phyloP scores from a whole-genome alignment of 2,797 vertebrate species.

The Gambusia yucatana region DNA sequence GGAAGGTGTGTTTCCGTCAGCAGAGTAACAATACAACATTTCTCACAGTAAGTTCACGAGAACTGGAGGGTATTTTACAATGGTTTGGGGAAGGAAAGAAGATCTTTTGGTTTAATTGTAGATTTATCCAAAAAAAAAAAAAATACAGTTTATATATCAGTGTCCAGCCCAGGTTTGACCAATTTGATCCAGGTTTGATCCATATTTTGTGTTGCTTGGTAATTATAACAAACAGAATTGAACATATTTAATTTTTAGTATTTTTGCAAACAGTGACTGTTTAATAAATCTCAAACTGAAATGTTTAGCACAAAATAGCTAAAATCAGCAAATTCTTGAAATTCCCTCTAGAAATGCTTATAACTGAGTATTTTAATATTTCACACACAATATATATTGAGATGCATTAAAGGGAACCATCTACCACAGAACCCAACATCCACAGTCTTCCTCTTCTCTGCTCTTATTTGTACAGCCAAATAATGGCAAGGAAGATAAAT shows the following conservation, averaged over 20 bases:
- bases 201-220: background rate
- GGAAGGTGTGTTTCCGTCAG: background rate
- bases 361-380: background rate
- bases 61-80: background rate
- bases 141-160: background rate
- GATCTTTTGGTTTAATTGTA: too few species aligned
- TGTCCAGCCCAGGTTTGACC: background rate
- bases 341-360: background rate
- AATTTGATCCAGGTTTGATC: too few species aligned
- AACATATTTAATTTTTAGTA: background rate
- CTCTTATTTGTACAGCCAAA: background rate
- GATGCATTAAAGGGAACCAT: background rate
- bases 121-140: too few species aligned
- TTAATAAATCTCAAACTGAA: background rate
- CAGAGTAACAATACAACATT: background rate
- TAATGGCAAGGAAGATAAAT: background rate
- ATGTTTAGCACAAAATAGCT: background rate
- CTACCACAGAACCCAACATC: background rate
- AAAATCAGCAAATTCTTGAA: background rate
- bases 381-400: background rate
- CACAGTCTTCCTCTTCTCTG: background rate
- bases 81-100: background rate
- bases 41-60: background rate
- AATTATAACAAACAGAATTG: background rate
- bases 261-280: background rate